Evolutionary conservation across 2,113 vertebrate genomes (phyloP), one percentile per base, ranked within the genome.

Genomic region (Emydocephalus ijimae): DNA sequence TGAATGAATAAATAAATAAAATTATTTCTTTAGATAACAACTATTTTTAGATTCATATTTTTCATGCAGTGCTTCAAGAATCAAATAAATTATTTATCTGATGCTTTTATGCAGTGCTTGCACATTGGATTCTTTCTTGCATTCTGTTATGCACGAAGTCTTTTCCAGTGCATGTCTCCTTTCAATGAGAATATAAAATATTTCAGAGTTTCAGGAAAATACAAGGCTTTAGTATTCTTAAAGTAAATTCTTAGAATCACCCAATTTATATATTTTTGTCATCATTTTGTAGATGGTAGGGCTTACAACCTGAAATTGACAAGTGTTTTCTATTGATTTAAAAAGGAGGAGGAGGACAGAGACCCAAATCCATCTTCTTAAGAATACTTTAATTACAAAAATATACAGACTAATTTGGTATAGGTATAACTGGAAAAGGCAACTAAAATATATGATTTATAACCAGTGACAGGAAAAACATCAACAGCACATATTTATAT

Each of bases 61-160:
- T 26, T 48, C 85, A 88, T 7, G 64, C 95, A 94, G 90, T 59
- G 88, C 85, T 94, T 91, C 95, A 94, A 92, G 50, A 90, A 93
- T 89, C 96, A 94, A 85, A 50, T 1, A 5, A 94, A 96, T 93
- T 93, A 94, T 95, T 90, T 87, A 57, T 91, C 1, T 0, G 91
- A 81, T 94, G 81, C 39, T 43, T 43, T 88, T 59, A 89, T 89
- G 24, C 15, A 0, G 0, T 54, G 1, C 26, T 93, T 56, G 89
- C 39, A 50, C 93, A 54, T 64, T 88, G 86, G 24, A 29, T 85
- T 55, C 50, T 69, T 64, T 54, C 52, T 43, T 90, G 52, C 92
- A 92, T 86, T 92, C 91, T 54, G 43, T 88, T 26, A 20, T 87
- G 43, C 50, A 89, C 52, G 11, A 55, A 93, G 11, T 39, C 21